Evolutionary conservation across 37 sponge, comb jelly and placozoan genomes (phyloP).

Genomic region (Ianthella basta): DNA sequence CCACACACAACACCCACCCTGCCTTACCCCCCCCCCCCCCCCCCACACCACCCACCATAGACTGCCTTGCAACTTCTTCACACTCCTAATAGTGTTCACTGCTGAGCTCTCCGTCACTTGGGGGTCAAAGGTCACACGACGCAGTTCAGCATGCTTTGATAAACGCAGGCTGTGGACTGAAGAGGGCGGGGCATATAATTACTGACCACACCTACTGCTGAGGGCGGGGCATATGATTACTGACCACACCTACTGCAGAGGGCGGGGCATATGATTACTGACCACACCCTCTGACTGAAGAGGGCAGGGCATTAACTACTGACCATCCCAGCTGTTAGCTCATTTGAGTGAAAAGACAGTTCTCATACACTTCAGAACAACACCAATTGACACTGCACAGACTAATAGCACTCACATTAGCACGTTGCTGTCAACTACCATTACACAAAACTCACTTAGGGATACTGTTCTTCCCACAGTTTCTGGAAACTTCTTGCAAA

Average conservation of each 20-base stretch:
- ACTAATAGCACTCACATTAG: no score
- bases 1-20: conserved; percentile 1
- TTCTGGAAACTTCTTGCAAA: conserved; percentile 22
- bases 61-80: neutral
- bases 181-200: neutral
- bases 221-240: no score
- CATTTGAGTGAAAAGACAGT: no score
- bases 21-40: neutral
- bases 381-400: no score
- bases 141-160: neutral
- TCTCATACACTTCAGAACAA: no score
- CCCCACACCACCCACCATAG: neutral
- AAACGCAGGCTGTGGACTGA: neutral
- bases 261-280: no score
- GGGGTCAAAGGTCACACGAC: neutral
- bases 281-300: no score
- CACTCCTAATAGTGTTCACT: neutral
- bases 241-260: no score
- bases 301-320: no score
- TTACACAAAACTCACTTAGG: conserved; percentile 63
- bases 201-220: no score
- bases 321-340: no score
- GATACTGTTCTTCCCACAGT: conserved; percentile 2
- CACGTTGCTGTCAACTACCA: no score
- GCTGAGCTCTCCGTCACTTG: neutral